Conservation (phyloP, 2,113 vertebrate genomes). For the Lonchura striata region DNA sequence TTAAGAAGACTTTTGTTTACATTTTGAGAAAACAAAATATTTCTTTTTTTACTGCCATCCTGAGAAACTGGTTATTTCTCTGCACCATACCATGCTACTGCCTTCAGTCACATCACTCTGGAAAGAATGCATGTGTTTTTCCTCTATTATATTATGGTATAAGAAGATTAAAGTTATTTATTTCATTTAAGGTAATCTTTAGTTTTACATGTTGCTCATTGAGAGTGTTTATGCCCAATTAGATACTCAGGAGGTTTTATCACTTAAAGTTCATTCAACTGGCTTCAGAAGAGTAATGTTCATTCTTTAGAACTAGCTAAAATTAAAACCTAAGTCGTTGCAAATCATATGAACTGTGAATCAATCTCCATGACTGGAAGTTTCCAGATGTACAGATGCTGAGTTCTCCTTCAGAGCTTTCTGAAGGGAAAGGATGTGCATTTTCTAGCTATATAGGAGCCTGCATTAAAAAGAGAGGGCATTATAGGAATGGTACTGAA, state of each 20-base stretch:
- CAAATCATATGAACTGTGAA: not conserved
- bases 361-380: not conserved
- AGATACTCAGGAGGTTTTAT: not conserved
- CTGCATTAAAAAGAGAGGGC: not conserved
- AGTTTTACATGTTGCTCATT: not conserved
- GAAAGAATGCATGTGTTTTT: not conserved
- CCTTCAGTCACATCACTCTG: not conserved
- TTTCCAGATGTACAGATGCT: not conserved
- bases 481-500: not conserved
- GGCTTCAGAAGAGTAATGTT: not conserved
- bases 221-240: not conserved
- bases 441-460: not conserved
- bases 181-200: constrained; percentile 13
- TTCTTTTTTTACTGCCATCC: constrained; percentile 16
- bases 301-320: not conserved
- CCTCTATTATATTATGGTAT: not conserved
- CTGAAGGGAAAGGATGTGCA: not conserved
- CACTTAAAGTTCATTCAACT: not conserved
- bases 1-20: not conserved
- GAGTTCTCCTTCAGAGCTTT: not conserved
- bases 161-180: not conserved
- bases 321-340: not conserved
- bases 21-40: not conserved
- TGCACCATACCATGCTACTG: not conserved
- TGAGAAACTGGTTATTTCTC: not conserved